phyloP scores from a whole-genome alignment of 2,888 invertebrate species.

The Aleiodes testaceus region DNA sequence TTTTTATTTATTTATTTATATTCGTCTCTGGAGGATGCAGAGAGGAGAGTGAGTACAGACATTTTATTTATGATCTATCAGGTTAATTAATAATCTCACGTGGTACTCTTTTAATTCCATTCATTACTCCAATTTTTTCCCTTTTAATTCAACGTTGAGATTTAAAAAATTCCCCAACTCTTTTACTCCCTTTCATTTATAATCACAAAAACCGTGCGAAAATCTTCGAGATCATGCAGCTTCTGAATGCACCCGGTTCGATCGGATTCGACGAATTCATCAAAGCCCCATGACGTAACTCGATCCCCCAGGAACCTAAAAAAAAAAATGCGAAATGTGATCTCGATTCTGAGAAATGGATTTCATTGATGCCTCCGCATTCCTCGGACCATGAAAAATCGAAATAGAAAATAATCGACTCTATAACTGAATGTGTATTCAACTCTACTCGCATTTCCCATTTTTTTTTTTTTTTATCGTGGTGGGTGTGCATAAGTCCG shows the following conservation, averaged over 20 bases:
- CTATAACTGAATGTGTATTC: conserved; percentile 31
- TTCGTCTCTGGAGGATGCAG: conserved; percentile 53
- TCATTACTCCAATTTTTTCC: conserved; percentile 21
- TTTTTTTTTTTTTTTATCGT: conserved; percentile 48
- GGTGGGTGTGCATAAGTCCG: conserved; percentile 57
- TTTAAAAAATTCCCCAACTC: conserved; percentile 11
- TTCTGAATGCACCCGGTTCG: conserved; percentile 38
- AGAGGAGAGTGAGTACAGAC: conserved; percentile 53
- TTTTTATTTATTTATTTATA: conserved; percentile 71
- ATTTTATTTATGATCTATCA: conserved; percentile 70
- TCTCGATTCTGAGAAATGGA: conserved; percentile 54
- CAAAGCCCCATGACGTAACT: conserved; percentile 51
- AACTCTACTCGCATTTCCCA: conserved; percentile 26
- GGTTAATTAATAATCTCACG: conserved; percentile 70
- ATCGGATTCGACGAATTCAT: conserved; percentile 31
- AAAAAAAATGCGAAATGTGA: conserved; percentile 54
- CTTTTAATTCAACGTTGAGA: conserved; percentile 13
- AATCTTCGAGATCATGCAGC: conserved; percentile 35
- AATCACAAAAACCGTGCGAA: conserved; percentile 42
- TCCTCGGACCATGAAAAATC: conserved; percentile 22
- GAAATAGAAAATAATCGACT: conserved; percentile 39
- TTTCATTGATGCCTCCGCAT: conserved; percentile 7
- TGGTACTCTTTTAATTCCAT: conserved; percentile 40
- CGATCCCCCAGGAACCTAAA: conserved; percentile 44
- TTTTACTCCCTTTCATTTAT: not conserved